Conservation (phyloP, 2,888 invertebrate genomes). For the Lasius fuliginosus region DNA sequence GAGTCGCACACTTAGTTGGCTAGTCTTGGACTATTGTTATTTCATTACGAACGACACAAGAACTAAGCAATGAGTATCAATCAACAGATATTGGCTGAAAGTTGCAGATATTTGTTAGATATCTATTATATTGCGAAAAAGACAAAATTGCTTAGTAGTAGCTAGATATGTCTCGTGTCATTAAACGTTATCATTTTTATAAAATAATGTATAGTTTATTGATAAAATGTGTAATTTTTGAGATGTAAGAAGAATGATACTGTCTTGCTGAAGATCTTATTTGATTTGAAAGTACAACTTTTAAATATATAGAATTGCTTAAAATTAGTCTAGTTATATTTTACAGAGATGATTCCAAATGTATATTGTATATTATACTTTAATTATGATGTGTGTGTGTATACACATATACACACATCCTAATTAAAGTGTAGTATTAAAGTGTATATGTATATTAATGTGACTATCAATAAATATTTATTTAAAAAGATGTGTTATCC, state of each 20-base stretch:
- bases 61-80: background rate
- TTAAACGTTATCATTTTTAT: constrained; percentile 14
- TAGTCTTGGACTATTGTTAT: background rate
- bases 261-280: background rate
- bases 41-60: background rate
- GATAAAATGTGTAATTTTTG: background rate
- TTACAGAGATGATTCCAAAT: constrained; percentile 15
- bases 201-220: background rate
- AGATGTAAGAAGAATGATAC: background rate
- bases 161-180: background rate
- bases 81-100: background rate
- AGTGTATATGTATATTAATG: background rate
- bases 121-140: background rate
- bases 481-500: background rate
- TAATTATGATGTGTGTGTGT: background rate
- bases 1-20: background rate
- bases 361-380: constrained; percentile 23
- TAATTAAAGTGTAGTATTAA: too few species aligned
- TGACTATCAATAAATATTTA: constrained; percentile 27
- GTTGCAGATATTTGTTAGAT: background rate
- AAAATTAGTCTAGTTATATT: background rate
- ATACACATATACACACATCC: background rate
- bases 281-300: constrained; percentile 17
- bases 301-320: constrained; percentile 12
- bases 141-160: background rate